phyloP scores from a whole-genome alignment of 2,888 invertebrate species.

The Protonemura montana region DNA sequence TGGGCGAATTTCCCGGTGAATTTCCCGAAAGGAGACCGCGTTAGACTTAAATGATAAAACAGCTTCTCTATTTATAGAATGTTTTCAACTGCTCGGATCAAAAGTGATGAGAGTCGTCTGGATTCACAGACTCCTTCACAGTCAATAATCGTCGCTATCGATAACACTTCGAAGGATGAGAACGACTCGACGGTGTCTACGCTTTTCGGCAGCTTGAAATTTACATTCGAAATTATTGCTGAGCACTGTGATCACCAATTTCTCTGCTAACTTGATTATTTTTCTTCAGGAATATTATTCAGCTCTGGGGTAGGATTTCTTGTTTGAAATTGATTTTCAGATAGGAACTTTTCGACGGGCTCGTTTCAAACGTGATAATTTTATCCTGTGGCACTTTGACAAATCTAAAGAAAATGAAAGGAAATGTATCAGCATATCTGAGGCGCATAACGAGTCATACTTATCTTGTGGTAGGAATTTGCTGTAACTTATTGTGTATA shows the following conservation, averaged over 20 bases:
- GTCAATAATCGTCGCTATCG: background rate
- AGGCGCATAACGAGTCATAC: too few species aligned
- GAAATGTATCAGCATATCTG: background rate
- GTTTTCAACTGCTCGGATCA: background rate
- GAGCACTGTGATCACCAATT: background rate
- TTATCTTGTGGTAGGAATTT: too few species aligned
- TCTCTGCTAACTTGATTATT: background rate
- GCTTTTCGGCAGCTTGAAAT: background rate
- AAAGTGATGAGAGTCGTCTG: background rate
- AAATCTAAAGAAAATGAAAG: background rate
- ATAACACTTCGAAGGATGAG: background rate
- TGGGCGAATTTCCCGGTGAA: too few species aligned
- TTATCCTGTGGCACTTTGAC: background rate
- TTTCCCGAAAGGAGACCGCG: background rate
- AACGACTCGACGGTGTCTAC: background rate
- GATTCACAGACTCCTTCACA: background rate
- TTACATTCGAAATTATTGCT: background rate
- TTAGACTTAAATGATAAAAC: background rate
- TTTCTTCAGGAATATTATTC: background rate
- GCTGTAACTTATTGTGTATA: too few species aligned
- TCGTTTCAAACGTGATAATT: too few species aligned
- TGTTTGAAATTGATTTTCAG: background rate
- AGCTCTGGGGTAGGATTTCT: background rate
- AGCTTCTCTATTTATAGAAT: background rate
- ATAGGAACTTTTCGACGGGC: background rate